Base-by-base conservation (phyloP, 2,888 invertebrate genomes). In the Tenthredo notha region DNA sequence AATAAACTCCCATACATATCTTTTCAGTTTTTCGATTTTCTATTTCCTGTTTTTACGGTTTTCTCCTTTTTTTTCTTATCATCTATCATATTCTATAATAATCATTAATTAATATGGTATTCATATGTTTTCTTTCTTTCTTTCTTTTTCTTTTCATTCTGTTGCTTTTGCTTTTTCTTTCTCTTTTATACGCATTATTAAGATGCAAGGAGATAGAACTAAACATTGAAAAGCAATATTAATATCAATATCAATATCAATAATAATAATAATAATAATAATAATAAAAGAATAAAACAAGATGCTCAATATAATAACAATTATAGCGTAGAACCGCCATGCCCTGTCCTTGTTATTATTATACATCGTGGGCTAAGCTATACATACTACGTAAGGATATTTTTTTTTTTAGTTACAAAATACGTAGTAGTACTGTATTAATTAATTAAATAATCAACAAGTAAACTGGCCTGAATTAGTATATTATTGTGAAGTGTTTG, bases 391-490 rank as follows among this genome's bases (percentile, higher is more conserved):
- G 25, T 54, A 67, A 67, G 15, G 67, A 33, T 67, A 21, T 77
- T 50, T 43, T 50, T 47, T 84, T 80, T 84, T 54, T 50, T 18
- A 10, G 10, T 40, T 37, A 40, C 21, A 40, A 40, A 40, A n/a
- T 72, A 72, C n/a, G 37, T 37, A 54, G 37, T 37, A 54, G 33
- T 67, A 67, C 21, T 65, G 67, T 9, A 47, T 74, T 33, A 25
- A 75, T 75, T 50, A 50, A 47, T 40, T 77, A 77, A 33, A 40
- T 77, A 77, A 77, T 50, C 75, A 50, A 75, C 75, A 75, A 77
- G 75, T 77, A 77, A 77, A 77, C 75, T 77, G 75, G 75, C 75
- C 75, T 77, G 75, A 77, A 77, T 6, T 67, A 67, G 67, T 37
- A 33, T 67, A 67, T 67, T 15, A 29, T 65, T 15, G 15, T 15